Evolutionary conservation across 1,140 invertebrate genomes (phyloP), one percentile per base, ranked within the genome.

Genomic region (Microplitis mediator): DNA sequence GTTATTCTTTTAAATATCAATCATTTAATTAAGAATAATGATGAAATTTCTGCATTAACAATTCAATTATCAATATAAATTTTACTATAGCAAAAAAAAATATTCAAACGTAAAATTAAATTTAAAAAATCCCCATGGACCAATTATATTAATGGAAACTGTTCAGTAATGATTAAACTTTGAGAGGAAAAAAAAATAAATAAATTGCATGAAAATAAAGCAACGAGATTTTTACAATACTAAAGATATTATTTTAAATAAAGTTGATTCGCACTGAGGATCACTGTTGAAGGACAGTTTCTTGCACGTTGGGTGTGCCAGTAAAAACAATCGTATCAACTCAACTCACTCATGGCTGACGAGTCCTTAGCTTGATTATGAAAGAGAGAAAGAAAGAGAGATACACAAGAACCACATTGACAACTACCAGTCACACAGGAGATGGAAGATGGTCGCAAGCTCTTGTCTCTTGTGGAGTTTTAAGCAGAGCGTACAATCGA

Each of bases 311-410:
- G 79, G 81, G 81, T 82, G 83, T 79, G 81, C 74, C 83, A 76
- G 81, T 85, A 84, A 87, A 86, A 87, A 87, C 81, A 84, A 85
- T 85, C 82, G 84, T 82, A 84, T 85, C 81, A 82, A 84, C 77
- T 79, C 74, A 77, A 78, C 78, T 81, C 76, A 78, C 78, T 81
- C 78, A 76, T 81, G 78, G 81, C 80, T 82, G 82, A 80, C 78
- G 76, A 80, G 78, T 80, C 81, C 76, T 72, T n/a, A 32, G 56
- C 56, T 58, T 58, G 72, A 52, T 62, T 51, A 50, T 45, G 6
- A 31, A 45, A 68, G 65, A 50, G 50, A 31, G 45, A 32, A 4
- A 39, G 36, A 39, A 39, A 1, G 36, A 45, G 3, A 3, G 11
- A 45, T 45, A 45, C 23, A 45, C 2, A 11, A 45, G 39, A 11